Percentiles rank a stretch among this genome's conserved stretches.
Evolutionary conservation across 2,797 vertebrate species (phyloP).

Genomic region (Prionace glauca): DNA sequence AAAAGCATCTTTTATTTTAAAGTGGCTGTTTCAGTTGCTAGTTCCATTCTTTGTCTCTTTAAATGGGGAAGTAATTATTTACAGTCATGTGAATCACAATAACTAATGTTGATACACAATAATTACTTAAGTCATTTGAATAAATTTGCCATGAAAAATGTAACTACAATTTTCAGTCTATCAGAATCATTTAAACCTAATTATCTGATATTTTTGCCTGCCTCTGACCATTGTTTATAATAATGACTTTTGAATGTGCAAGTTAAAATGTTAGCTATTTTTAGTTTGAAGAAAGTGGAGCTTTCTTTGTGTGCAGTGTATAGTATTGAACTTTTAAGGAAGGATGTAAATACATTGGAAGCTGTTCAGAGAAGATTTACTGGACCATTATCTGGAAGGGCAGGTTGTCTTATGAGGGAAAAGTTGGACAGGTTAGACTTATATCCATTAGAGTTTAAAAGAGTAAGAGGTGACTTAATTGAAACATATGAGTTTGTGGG

Average conservation of each 20-base stretch:
- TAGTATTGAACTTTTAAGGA: no score
- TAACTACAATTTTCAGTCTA: not conserved
- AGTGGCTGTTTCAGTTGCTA: not conserved
- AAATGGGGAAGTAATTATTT: not conserved
- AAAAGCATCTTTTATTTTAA: not conserved
- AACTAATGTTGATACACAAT: constrained; percentile 6
- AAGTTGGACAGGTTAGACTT: no score
- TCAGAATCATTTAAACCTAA: constrained; percentile 8
- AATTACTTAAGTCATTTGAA: constrained; percentile 22
- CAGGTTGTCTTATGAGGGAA: no score
- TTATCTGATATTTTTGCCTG: not conserved
- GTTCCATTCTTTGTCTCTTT: not conserved
- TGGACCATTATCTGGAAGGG: no score
- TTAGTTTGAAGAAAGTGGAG: not conserved
- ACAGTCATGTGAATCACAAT: not conserved
- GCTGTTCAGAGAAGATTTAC: no score
- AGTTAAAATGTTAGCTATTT: not conserved
- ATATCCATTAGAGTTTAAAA: no score
- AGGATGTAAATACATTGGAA: no score
- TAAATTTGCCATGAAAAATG: constrained; percentile 26
- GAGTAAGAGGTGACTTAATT: no score
- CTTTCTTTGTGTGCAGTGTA: not conserved
- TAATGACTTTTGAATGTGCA: not conserved
- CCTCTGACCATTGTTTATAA: not conserved
- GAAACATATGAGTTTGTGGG: no score